Evolutionary conservation across 2,888 invertebrate genomes (phyloP).

Genomic region (Apotomis betuletana): DNA sequence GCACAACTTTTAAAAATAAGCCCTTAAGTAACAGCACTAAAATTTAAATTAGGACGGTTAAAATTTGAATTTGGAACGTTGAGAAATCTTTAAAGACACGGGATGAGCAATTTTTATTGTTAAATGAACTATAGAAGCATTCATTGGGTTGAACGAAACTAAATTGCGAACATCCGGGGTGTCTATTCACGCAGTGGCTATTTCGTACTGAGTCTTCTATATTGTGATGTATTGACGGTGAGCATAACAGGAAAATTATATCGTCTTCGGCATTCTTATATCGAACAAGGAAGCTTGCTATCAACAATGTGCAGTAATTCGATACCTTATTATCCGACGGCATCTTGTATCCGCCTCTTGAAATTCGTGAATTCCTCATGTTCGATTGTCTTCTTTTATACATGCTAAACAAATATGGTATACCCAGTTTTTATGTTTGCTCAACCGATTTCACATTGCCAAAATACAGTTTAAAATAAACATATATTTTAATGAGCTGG

Average conservation of each 20-base stretch:
- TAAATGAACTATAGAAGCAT: constrained; percentile 74
- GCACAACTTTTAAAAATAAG: constrained; percentile 36
- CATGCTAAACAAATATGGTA: constrained; percentile 18
- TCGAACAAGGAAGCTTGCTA: constrained; percentile 57
- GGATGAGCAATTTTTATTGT: constrained; percentile 82
- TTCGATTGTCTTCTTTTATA: constrained; percentile 21
- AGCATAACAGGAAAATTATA: constrained; percentile 69
- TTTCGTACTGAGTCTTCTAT: constrained; percentile 61
- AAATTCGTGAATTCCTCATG: constrained; percentile 12
- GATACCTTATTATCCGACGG: constrained; percentile 53
- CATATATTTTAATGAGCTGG: constrained; percentile 11
- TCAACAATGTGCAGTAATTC: constrained; percentile 51
- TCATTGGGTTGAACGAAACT: constrained; percentile 78
- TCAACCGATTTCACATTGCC: neutral
- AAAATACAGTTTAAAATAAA: neutral
- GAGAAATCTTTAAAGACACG: constrained; percentile 53
- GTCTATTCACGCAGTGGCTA: constrained; percentile 69
- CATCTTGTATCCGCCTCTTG: constrained; percentile 38
- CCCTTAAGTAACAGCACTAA: constrained; percentile 19
- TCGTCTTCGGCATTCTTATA: constrained; percentile 55
- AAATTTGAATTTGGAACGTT: constrained; percentile 30
- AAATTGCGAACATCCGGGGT: constrained; percentile 83
- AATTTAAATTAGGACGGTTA: constrained; percentile 44
- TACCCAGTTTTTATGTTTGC: neutral
- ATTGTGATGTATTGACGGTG: constrained; percentile 59